Conservation (phyloP, 2,797 vertebrate genomes). For the Hydrophis major region DNA sequence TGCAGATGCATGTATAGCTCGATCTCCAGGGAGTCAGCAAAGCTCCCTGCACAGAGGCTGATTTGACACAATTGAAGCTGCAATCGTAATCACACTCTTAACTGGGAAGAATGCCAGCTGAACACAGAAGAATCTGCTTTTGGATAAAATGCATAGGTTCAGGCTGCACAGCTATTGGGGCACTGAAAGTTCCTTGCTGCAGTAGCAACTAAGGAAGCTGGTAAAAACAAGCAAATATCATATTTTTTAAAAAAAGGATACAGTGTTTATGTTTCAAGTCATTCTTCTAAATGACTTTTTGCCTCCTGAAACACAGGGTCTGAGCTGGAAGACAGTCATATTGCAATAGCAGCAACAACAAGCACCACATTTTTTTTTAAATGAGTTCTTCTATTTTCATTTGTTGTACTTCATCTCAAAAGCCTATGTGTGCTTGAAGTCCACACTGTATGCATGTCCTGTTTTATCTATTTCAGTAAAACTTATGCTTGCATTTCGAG, state of each 20-base stretch:
- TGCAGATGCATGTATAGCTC: constrained; percentile 13
- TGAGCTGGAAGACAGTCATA: neutral
- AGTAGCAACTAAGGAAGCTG: constrained; percentile 5
- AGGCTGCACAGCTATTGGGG: neutral
- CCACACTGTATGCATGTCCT: neutral
- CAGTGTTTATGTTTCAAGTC: constrained; percentile 18
- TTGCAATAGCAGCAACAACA: constrained; percentile 14
- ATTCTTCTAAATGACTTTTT: neutral
- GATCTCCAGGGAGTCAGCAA: constrained; percentile 18
- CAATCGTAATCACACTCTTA: neutral
- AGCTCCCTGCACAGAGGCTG: neutral
- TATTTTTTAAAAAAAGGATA: neutral
- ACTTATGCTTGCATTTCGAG: neutral
- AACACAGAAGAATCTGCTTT: neutral
- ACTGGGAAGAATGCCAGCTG: neutral
- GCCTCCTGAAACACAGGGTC: neutral
- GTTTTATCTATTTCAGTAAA: neutral
- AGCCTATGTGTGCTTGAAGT: neutral
- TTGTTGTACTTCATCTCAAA: neutral
- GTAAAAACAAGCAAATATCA: constrained; percentile 6
- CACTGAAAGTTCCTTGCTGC: neutral
- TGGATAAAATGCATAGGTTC: neutral
- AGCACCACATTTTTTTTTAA: neutral
- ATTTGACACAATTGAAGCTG: neutral
- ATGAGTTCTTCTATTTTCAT: neutral